These are phyloP conservation scores for Hirundo rustica DNA, from an alignment of 2,797 vertebrate genomes.

Conservation along the genomic window DNA sequence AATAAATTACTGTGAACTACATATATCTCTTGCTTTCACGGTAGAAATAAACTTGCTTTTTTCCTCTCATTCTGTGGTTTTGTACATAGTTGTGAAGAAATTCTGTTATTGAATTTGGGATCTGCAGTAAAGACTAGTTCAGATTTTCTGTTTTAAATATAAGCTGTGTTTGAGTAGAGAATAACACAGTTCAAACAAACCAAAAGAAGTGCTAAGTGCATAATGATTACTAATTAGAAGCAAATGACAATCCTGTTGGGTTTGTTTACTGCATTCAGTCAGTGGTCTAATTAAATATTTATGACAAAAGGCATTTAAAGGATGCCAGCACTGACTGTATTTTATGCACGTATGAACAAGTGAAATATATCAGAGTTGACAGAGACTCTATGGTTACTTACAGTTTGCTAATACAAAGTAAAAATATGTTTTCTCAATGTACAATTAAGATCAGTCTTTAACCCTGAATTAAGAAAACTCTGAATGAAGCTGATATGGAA, in stretches of 20 bases:
- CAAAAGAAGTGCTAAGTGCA: slow-evolving; percentile 19
- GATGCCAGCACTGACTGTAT: slow-evolving; percentile 41
- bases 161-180: background rate
- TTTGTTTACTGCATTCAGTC: slow-evolving; percentile 25
- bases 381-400: slow-evolving; percentile 34
- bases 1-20: background rate
- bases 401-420: slow-evolving; percentile 34
- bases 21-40: background rate
- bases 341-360: slow-evolving; percentile 70
- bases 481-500: background rate
- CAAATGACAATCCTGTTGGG: slow-evolving; percentile 6
- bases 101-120: background rate
- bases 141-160: background rate
- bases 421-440: slow-evolving; percentile 1
- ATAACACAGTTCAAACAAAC: background rate
- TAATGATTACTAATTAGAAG: slow-evolving; percentile 36
- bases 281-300: slow-evolving; percentile 65
- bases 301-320: slow-evolving; percentile 61
- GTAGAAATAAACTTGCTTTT: background rate
- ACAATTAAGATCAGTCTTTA: background rate
- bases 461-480: background rate
- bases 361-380: slow-evolving; percentile 56
- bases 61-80: background rate
- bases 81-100: background rate
- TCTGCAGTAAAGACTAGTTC: background rate